Percentiles rank a stretch among this genome's conserved stretches.
phyloP scores from a whole-genome alignment of 2,888 invertebrate species.

The Megamerina dolium region DNA sequence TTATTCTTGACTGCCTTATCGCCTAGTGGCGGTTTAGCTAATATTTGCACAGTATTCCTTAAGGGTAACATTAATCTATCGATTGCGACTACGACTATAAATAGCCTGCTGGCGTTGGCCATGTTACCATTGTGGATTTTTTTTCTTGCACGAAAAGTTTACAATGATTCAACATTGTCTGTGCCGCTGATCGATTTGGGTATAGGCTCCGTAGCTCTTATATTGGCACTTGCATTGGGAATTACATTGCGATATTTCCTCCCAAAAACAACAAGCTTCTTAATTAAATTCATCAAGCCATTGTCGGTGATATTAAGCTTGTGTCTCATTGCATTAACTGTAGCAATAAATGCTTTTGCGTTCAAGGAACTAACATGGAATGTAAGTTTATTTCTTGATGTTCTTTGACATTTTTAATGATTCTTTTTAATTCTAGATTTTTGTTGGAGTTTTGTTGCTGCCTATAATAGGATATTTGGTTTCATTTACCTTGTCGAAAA shows the following conservation, averaged over 20 bases:
- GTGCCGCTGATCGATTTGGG: slow-evolving; percentile 73
- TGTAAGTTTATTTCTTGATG: slow-evolving; percentile 12
- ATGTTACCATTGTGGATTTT: slow-evolving; percentile 84
- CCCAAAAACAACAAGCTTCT: slow-evolving; percentile 60
- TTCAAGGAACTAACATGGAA: slow-evolving; percentile 56
- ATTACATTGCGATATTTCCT: slow-evolving; percentile 58
- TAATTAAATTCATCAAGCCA: slow-evolving; percentile 74
- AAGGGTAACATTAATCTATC: slow-evolving; percentile 87
- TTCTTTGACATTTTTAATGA: neutral
- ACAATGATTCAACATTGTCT: slow-evolving; percentile 58
- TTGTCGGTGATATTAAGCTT: slow-evolving; percentile 69
- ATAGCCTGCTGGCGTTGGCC: slow-evolving; percentile 78
- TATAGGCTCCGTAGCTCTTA: slow-evolving; percentile 62
- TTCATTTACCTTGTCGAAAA: slow-evolving; percentile 57
- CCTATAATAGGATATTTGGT: slow-evolving; percentile 64
- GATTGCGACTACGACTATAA: slow-evolving; percentile 85
- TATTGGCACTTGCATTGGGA: slow-evolving; percentile 65
- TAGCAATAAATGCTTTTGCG: slow-evolving; percentile 75
- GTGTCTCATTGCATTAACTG: slow-evolving; percentile 74
- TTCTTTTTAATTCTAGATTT: slow-evolving; percentile 14
- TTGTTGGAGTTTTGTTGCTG: slow-evolving; percentile 17
- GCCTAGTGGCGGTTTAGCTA: slow-evolving; percentile 86
- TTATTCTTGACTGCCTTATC: slow-evolving; percentile 79
- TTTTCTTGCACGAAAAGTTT: slow-evolving; percentile 68
- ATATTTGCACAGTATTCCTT: slow-evolving; percentile 85